Conservation (phyloP, 2,113 vertebrate species). For the Megaleporinus macrocephalus region DNA sequence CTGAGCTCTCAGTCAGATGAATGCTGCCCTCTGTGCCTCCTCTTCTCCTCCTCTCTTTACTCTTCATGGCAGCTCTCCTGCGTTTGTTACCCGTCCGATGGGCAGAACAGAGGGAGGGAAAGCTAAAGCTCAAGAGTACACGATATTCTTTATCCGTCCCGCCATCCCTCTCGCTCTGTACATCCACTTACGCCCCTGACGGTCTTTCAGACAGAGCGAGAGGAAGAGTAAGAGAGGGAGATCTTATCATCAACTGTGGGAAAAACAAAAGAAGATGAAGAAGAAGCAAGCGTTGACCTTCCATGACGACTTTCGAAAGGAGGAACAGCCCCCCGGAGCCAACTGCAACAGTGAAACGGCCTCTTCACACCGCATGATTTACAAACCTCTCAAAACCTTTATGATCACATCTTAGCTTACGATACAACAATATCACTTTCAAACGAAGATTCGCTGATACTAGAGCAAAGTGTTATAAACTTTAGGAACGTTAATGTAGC, state of each 20-base stretch:
- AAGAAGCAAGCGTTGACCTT: neutral
- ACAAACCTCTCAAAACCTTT: neutral
- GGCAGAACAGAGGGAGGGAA: slow-evolving; percentile 68
- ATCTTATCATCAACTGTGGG: neutral
- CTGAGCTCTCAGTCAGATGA: slow-evolving; percentile 72
- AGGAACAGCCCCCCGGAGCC: neutral
- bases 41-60: slow-evolving; percentile 77
- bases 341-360: neutral
- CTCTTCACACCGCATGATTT: neutral
- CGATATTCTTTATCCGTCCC: slow-evolving; percentile 74
- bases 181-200: neutral
- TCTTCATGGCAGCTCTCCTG: slow-evolving; percentile 73
- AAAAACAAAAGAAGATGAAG: neutral
- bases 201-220: slow-evolving; percentile 17
- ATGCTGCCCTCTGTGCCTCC: slow-evolving; percentile 72
- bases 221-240: neutral
- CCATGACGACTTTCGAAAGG: neutral
- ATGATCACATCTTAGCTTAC: neutral
- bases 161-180: slow-evolving; percentile 1
- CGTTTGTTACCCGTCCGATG: slow-evolving; percentile 83
- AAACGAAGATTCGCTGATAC: no score
- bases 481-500: no score
- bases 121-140: slow-evolving; percentile 76
- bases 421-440: no score
- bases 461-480: no score